Conservation (phyloP, 2,888 invertebrate species). For the Spodoptera exigua region DNA sequence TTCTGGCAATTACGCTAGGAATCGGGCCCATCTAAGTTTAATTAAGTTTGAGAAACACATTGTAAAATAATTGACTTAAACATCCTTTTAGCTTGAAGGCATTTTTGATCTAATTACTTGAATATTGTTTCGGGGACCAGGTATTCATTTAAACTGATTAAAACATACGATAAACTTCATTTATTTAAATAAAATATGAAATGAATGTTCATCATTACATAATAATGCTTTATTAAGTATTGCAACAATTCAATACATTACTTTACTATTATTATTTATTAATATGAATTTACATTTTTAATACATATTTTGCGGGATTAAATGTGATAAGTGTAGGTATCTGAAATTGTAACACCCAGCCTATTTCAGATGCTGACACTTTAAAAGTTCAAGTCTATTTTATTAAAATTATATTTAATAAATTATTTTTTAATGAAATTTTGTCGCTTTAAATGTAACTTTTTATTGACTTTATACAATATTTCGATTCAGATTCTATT, state of each 20-base stretch:
- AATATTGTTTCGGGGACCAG: constrained; percentile 2
- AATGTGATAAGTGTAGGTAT: constrained; percentile 53
- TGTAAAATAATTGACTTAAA: constrained; percentile 10
- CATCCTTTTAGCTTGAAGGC: background rate
- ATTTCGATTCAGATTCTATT: too few relatives aligned
- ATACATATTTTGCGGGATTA: constrained; percentile 45
- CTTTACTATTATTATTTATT: constrained; percentile 41
- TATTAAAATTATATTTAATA: constrained; percentile 18
- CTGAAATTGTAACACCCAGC: constrained; percentile 67
- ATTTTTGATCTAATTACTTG: constrained; percentile 3
- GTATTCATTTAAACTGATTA: constrained; percentile 45
- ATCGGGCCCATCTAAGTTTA: too few relatives aligned
- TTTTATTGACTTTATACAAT: background rate
- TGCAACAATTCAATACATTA: constrained; percentile 61
- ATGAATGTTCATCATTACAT: constrained; percentile 57
- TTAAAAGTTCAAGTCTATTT: constrained; percentile 8
- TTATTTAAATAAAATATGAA: constrained; percentile 57
- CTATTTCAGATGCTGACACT: constrained; percentile 65
- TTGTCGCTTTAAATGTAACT: constrained; percentile 5
- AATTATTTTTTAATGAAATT: constrained; percentile 7
- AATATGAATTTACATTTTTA: constrained; percentile 61
- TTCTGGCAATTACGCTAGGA: too few relatives aligned
- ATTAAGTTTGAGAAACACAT: too few relatives aligned
- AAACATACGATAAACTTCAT: constrained; percentile 39
- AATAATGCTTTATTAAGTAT: constrained; percentile 62